Conservation (phyloP, 37 sponge, comb jelly and placozoan species). For the Geodia barretti region DNA sequence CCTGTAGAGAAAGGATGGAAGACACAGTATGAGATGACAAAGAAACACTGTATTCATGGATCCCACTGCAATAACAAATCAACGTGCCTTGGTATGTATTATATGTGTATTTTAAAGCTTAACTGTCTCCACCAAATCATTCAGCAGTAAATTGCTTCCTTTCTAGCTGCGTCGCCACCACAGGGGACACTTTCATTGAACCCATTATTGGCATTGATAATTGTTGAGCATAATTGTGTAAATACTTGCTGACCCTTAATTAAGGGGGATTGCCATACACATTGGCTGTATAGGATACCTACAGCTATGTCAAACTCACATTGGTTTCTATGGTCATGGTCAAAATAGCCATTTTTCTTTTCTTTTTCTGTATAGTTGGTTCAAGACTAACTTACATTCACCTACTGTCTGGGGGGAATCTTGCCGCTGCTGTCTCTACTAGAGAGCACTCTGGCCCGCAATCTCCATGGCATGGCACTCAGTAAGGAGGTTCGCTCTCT, state of each 20-base stretch:
- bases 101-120: no score
- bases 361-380: constrained; percentile 32
- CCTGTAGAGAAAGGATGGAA: constrained; percentile 53
- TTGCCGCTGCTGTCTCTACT: constrained; percentile 57
- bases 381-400: constrained; percentile 41
- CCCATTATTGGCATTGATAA: no score
- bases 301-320: neutral
- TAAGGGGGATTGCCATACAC: no score
- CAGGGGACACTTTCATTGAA: no score
- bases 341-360: no score
- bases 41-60: constrained; percentile 62
- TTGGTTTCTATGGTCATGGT: neutral
- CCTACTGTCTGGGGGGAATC: constrained; percentile 62
- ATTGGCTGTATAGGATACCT: neutral
- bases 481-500: constrained; percentile 47
- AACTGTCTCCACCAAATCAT: no score
- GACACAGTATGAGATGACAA: constrained; percentile 50
- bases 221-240: neutral
- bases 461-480: constrained; percentile 25
- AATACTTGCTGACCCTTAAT: neutral
- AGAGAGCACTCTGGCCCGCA: constrained; percentile 28
- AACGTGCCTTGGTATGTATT: constrained; percentile 24
- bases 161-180: no score
- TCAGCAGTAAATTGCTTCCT: no score
- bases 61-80: constrained; percentile 36